Base-by-base conservation (phyloP, 2,888 invertebrate species). In the Eupithecia vulgata region DNA sequence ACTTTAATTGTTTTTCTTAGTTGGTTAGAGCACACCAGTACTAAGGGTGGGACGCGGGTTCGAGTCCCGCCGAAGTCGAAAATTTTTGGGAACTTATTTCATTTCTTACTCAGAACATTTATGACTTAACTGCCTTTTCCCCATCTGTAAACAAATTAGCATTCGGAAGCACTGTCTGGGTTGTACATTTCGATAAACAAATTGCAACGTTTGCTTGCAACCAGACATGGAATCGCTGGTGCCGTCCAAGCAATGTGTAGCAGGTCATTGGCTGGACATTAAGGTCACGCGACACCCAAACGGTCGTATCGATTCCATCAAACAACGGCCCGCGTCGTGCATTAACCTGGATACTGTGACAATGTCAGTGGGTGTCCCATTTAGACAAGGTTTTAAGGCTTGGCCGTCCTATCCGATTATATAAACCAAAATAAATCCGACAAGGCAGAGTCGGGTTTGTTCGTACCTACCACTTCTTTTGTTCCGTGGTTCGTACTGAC, bases 261-360 rank as follows among this genome's bases (percentile, higher is more conserved):
- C 71, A 62, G 71, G 76, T 79, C 78, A 78, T 76, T 78, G 79
- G 75, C 79, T 79, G 78, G 70, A 65, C 71, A 66, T 59, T 73
- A 76, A 79, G 78, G 78, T 76, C 76, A 69, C 69, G 62, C 78
- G 52, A 70, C 72, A 72, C 68, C 71, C 57, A 70, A 75, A 73
- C 73, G 68, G 67, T 65, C 66, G 73, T 70, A 78, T 77, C 73
- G 78, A 78, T 78, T 78, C 75, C 76, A 75, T 70, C 72, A 70
- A 70, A 66, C 76, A 76, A 70, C 72, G 40, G 71, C 61, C 61
- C 72, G 71, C 59, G 52, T 70, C 66, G 70, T 66, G 48, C 75
- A 72, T 78, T 78, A 74, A 74, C 78, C 78, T 78, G 76, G 67
- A 72, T 75, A 61, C 71, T 65, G 65, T 69, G 62, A 66, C 68